Evolutionary conservation across 53 echinoderm and acorn worm genomes (phyloP).

Genomic region (Actinopyga echinites): DNA sequence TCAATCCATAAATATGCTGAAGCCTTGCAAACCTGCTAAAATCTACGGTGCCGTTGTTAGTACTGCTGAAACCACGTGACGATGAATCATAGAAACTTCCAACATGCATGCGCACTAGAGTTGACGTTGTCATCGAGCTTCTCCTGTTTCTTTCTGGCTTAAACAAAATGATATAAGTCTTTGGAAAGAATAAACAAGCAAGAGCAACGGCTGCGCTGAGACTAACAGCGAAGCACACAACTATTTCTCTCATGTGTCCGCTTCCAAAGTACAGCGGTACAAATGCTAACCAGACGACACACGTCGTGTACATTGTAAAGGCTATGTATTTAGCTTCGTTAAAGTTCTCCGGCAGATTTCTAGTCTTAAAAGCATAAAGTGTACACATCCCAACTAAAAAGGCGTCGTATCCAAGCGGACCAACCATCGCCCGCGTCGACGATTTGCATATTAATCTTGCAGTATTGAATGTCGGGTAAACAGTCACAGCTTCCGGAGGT

Average conservation of each 20-base stretch:
- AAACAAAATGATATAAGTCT: conserved; percentile 88
- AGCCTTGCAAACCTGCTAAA: conserved; percentile 54
- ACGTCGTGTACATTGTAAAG: conserved; percentile 98
- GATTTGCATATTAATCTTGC: conserved; percentile 77
- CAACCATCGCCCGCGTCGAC: conserved; percentile 67
- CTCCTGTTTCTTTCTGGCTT: conserved; percentile 94
- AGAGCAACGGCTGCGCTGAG: conserved; percentile 89
- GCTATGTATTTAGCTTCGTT: conserved; percentile 99
- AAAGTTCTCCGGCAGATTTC: conserved; percentile 95
- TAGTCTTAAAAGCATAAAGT: conserved; percentile 92
- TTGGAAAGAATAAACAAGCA: conserved; percentile 91
- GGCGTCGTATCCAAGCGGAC: conserved; percentile 79
- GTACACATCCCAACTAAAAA: conserved; percentile 91
- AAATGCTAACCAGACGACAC: conserved; percentile 92
- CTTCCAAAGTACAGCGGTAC: conserved; percentile 81
- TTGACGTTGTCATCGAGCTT: conserved; percentile 94
- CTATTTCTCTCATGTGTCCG: conserved; percentile 74
- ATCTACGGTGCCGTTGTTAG: conserved; percentile 74
- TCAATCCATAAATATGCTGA: no score
- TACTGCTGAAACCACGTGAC: conserved; percentile 72
- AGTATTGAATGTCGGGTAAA: conserved; percentile 65
- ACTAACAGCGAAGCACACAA: conserved; percentile 90
- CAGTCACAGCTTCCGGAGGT: conserved; percentile 67
- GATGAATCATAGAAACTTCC: conserved; percentile 90
- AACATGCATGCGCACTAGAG: conserved; percentile 96